Percentiles rank a stretch among this genome's conserved stretches.
phyloP scores from a whole-genome alignment of 2,797 vertebrate species.

The Myotis planiceps region DNA sequence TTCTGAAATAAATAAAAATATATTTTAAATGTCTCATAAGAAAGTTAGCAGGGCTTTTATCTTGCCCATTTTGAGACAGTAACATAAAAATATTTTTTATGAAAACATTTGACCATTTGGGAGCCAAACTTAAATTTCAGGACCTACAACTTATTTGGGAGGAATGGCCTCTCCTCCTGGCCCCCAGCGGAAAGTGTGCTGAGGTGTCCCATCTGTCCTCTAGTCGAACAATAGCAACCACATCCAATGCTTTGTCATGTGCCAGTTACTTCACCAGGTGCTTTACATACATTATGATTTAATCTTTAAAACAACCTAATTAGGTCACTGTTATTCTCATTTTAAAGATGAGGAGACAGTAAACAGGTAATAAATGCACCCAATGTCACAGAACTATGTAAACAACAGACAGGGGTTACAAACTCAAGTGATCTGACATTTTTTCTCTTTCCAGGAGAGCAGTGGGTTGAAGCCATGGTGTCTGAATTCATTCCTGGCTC shows the following conservation, averaged over 20 bases:
- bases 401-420: neutral
- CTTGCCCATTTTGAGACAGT: neutral
- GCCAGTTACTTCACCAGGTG: neutral
- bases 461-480: neutral
- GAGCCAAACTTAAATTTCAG: neutral
- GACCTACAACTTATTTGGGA: neutral
- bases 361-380: neutral
- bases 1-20: too few relatives aligned
- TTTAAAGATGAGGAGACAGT: neutral
- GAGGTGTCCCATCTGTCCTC: neutral
- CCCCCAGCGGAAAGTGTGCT: neutral
- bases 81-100: neutral
- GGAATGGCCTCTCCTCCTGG: neutral
- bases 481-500: neutral
- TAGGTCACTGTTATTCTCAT: neutral
- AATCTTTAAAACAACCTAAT: neutral
- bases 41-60: neutral
- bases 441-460: slow-evolving; percentile 5
- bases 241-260: neutral
- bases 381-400: neutral
- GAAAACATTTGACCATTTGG: neutral
- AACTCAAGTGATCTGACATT: neutral
- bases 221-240: neutral
- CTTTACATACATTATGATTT: neutral
- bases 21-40: neutral